Conservation (phyloP, 2,888 invertebrate species). For the Diachrysia chrysitis region DNA sequence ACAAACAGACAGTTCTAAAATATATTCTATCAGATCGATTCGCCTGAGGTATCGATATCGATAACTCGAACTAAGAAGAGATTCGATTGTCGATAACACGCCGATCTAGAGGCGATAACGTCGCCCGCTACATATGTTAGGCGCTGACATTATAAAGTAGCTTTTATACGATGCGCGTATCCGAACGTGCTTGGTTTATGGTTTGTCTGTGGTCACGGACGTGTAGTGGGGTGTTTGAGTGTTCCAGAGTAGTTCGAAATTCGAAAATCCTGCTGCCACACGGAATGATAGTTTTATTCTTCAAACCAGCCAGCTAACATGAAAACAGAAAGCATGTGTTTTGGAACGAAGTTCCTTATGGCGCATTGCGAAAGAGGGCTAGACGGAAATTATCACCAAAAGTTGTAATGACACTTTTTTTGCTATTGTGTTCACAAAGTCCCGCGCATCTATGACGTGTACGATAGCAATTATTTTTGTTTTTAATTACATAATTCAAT, state of each 20-base stretch:
- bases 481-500: no score
- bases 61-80: conserved; percentile 65
- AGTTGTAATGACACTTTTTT: no score
- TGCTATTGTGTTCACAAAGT: no score
- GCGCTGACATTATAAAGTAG: conserved; percentile 77
- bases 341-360: no score
- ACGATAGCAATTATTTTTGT: no score
- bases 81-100: conserved; percentile 79
- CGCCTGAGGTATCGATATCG: conserved; percentile 72
- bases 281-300: neutral
- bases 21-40: conserved; percentile 73
- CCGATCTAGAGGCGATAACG: conserved; percentile 78
- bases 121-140: conserved; percentile 78
- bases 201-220: conserved; percentile 48
- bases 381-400: no score
- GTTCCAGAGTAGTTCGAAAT: conserved; percentile 50
- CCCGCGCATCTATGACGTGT: no score
- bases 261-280: conserved; percentile 40
- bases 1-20: conserved; percentile 64
- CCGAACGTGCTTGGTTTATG: conserved; percentile 68
- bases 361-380: no score
- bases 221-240: conserved; percentile 54
- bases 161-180: conserved; percentile 67
- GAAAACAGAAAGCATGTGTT: no score
- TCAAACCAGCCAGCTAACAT: no score